These are phyloP conservation scores for Matsumurasca onukii DNA, from an alignment of 1,140 invertebrate genomes.

Conservation along the genomic window DNA sequence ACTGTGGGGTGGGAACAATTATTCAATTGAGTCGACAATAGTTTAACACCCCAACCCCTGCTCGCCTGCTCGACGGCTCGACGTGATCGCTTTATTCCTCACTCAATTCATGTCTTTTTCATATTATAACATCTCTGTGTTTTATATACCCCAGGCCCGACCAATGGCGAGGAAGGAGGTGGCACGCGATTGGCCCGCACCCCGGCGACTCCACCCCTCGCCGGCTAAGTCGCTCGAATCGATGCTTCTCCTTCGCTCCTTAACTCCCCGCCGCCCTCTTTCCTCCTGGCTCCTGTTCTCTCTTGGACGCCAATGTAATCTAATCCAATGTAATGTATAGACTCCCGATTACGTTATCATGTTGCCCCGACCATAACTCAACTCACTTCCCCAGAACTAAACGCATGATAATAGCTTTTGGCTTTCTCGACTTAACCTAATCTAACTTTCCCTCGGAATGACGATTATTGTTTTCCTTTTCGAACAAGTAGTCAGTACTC, in stretches of 20 bases:
- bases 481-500: too few relatives aligned
- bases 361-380: constrained; percentile 20
- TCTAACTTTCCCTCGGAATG: too few relatives aligned
- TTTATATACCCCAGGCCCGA: neutral
- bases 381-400: constrained; percentile 2
- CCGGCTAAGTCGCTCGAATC: constrained; percentile 5
- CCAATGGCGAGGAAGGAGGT: constrained; percentile 7
- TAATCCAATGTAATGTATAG: constrained; percentile 18
- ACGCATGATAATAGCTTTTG: constrained; percentile 16
- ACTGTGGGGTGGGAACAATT: constrained; percentile 23
- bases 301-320: too few relatives aligned
- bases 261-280: neutral
- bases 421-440: too few relatives aligned
- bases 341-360: constrained; percentile 18
- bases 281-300: neutral
- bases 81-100: constrained; percentile 22
- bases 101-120: constrained; percentile 27
- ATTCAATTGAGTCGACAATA: constrained; percentile 23
- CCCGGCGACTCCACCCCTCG: constrained; percentile 17
- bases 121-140: constrained; percentile 25
- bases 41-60: constrained; percentile 10
- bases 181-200: constrained; percentile 2
- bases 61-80: too few relatives aligned
- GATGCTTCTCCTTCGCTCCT: neutral
- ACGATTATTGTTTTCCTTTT: too few relatives aligned